Evolutionary conservation across 2,888 invertebrate genomes (phyloP).

Genomic region (Andrena marginata): DNA sequence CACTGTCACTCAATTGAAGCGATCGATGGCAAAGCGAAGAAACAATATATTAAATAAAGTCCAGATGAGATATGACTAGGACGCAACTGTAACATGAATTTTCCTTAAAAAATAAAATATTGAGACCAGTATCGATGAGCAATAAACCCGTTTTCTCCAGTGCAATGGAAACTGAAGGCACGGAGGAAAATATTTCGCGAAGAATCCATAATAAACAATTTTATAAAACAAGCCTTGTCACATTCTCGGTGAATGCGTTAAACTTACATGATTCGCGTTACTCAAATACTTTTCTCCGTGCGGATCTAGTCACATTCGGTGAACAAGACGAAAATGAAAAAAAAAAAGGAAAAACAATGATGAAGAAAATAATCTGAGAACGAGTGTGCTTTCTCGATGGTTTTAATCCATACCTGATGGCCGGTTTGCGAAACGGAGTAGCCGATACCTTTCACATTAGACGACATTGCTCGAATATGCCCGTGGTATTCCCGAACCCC

Average conservation of each 20-base stretch:
- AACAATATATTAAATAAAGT: slow-evolving; percentile 55
- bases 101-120: slow-evolving; percentile 22
- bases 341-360: slow-evolving; percentile 56
- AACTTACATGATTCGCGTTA: neutral
- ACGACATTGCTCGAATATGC: slow-evolving; percentile 72
- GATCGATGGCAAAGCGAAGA: slow-evolving; percentile 18
- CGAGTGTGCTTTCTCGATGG: slow-evolving; percentile 51
- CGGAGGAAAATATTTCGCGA: slow-evolving; percentile 61
- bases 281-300: slow-evolving; percentile 60
- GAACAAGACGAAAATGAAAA: slow-evolving; percentile 25
- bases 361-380: slow-evolving; percentile 51
- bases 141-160: slow-evolving; percentile 65
- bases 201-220: neutral
- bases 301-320: slow-evolving; percentile 25
- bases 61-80: slow-evolving; percentile 15
- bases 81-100: slow-evolving; percentile 1
- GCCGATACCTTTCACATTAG: slow-evolving; percentile 74
- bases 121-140: slow-evolving; percentile 42
- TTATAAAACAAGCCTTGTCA: neutral
- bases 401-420: slow-evolving; percentile 80
- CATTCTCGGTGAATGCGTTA: neutral
- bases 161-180: slow-evolving; percentile 40
- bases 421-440: slow-evolving; percentile 77
- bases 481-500: slow-evolving; percentile 77
- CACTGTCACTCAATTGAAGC: neutral